These are phyloP conservation scores for Rhodophaea formosa DNA, from an alignment of 2,888 invertebrate genomes.

Conservation along the genomic window DNA sequence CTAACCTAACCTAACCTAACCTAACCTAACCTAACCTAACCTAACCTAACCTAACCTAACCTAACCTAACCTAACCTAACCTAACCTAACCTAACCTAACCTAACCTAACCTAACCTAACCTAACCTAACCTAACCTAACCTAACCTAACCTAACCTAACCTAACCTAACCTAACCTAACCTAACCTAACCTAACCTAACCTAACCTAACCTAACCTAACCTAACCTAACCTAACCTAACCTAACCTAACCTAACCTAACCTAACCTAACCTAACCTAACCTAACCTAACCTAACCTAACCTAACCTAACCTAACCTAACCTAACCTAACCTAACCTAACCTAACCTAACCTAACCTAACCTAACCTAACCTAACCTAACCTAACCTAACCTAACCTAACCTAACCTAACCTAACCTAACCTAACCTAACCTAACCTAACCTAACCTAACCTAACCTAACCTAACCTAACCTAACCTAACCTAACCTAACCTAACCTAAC, in stretches of 20 bases:
- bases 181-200: slow-evolving; percentile 31
- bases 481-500: slow-evolving; percentile 1
- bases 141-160: slow-evolving; percentile 28
- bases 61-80: slow-evolving; percentile 27
- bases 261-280: slow-evolving; percentile 28
- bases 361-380: slow-evolving; percentile 24
- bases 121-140: slow-evolving; percentile 25
- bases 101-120: slow-evolving; percentile 24
- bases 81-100: slow-evolving; percentile 23
- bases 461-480: too few species aligned
- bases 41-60: slow-evolving; percentile 25
- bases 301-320: slow-evolving; percentile 27
- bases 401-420: slow-evolving; percentile 15
- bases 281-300: slow-evolving; percentile 28
- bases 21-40: slow-evolving; percentile 25
- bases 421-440: too few species aligned
- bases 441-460: too few species aligned
- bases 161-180: slow-evolving; percentile 32
- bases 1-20: slow-evolving; percentile 25
- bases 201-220: slow-evolving; percentile 27
- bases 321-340: slow-evolving; percentile 21
- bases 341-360: slow-evolving; percentile 22
- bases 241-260: slow-evolving; percentile 31
- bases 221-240: slow-evolving; percentile 31
- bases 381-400: slow-evolving; percentile 27